Evolutionary conservation across 2,797 vertebrate species (phyloP), one percentile per base, ranked within the genome.

Genomic region (Xerus rutilus): DNA sequence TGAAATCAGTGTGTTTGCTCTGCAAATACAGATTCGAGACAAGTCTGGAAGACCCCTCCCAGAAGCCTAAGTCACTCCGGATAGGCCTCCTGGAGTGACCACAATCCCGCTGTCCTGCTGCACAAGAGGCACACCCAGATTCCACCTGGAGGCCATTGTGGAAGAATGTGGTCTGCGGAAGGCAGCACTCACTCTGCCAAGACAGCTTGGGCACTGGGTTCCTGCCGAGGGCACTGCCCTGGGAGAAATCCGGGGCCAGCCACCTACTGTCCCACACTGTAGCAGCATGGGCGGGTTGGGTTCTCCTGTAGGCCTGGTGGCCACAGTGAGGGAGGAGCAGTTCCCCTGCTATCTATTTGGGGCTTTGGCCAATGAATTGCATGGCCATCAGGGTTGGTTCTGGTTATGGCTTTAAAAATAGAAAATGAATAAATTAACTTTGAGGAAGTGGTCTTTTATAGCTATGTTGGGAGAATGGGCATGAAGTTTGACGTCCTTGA

Each of bases 1-100:
- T 91, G 88, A 95, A 95, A 96, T 85, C 84, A 93, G 69, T 92
- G 87, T 82, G 21, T 3, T 79, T 65, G 12, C 89, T 69, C 4
- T 32, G 49, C 47, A 91, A 94, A 91, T 70, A 86, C 1, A 23
- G 43, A 30, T 67, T 84, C 43, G 12, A 43, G 54, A 47, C 43
- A 47, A 82, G 69, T 35, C 92, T 18, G 3, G 86, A 95, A 47
- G 89, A 65, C 15, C 18, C 47, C 23, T 89, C 83, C 86, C 23
- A 52, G 7, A 6, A 5, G 4, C 21, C 54, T 72, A 5, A 25
- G n/a, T 39, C 17, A n/a, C n/a, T 90, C 59, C 77, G 78, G 62
- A 65, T 11, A 17, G 52, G 47, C 54, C 54, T 69, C 45, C 32
- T 74, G 7, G 82, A 23, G 82, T 79, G 78, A 54, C 47, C 54